Evolutionary conservation across 2,113 vertebrate species (phyloP).

Genomic region (Leptodactylus fuscus): DNA sequence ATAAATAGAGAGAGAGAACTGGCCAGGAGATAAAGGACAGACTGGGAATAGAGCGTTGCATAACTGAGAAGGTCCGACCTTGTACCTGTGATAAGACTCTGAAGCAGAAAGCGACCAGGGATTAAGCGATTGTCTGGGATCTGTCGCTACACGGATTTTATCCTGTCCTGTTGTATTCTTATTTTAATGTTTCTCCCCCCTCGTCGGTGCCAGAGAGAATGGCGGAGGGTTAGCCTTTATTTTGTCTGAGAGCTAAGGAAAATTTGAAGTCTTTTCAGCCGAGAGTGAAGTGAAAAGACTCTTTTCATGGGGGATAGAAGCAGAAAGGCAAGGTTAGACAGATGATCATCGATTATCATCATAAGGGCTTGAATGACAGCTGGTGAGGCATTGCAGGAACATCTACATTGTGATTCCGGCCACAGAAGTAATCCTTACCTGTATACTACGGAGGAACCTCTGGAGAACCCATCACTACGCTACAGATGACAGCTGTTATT

Average conservation of each 20-base stretch:
- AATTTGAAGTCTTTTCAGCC: conserved; percentile 10
- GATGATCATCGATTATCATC: background rate
- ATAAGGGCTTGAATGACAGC: background rate
- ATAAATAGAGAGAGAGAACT: conserved; percentile 20
- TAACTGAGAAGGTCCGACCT: conserved; percentile 54
- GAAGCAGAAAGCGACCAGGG: conserved; percentile 47
- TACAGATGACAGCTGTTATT: too few species aligned
- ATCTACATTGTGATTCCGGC: background rate
- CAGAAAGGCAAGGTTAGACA: background rate
- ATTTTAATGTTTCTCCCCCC: conserved; percentile 51
- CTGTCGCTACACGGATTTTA: conserved; percentile 53
- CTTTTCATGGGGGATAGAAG: background rate
- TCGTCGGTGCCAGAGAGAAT: background rate
- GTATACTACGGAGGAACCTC: too few species aligned
- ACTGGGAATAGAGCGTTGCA: conserved; percentile 48
- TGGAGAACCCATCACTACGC: too few species aligned
- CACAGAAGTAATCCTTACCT: background rate
- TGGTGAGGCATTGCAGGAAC: background rate
- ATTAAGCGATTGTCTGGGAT: conserved; percentile 57
- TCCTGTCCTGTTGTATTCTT: conserved; percentile 52
- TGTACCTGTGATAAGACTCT: conserved; percentile 59
- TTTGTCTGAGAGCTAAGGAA: background rate
- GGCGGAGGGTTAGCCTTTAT: background rate
- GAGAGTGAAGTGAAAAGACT: background rate
- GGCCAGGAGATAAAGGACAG: conserved; percentile 52